Evolutionary conservation across 1,140 invertebrate genomes (phyloP).

Genomic region (Neelides sp.): DNA sequence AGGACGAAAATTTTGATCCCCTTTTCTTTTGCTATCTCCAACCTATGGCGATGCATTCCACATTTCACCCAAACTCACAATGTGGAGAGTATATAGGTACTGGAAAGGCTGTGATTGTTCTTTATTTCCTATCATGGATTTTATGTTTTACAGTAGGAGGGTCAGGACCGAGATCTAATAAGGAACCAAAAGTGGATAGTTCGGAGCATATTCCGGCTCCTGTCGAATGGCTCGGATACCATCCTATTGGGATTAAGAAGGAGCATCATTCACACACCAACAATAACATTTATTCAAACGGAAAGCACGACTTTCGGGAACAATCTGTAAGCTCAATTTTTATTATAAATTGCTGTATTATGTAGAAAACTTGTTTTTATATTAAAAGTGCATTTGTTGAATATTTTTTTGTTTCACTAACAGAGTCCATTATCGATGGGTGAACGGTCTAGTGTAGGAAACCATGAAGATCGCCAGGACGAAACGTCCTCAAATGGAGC

Average conservation of each 20-base stretch:
- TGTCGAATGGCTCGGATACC: constrained; percentile 30
- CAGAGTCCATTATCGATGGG: constrained; percentile 50
- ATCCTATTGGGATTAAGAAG: constrained; percentile 28
- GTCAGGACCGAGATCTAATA: too few species aligned
- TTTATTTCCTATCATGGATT: too few species aligned
- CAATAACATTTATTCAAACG: constrained; percentile 26
- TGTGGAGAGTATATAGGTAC: too few species aligned
- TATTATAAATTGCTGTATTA: background rate
- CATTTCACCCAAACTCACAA: too few species aligned
- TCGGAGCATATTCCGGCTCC: constrained; percentile 8
- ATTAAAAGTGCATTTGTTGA: constrained; percentile 8
- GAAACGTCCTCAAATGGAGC: constrained; percentile 78
- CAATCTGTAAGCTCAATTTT: constrained; percentile 28
- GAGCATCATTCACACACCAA: constrained; percentile 23
- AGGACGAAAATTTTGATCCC: constrained; percentile 17
- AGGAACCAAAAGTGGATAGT: too few species aligned
- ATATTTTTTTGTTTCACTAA: constrained; percentile 13
- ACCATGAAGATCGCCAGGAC: constrained; percentile 51
- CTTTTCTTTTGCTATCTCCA: too few species aligned
- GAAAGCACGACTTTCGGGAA: constrained; percentile 30
- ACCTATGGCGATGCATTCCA: too few species aligned
- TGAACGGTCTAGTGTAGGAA: constrained; percentile 46
- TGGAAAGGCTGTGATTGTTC: too few species aligned
- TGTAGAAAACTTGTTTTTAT: background rate
- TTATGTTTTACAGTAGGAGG: constrained; percentile 4